Conservation (phyloP, 2,888 invertebrate species). For the Brachyptera risi region DNA sequence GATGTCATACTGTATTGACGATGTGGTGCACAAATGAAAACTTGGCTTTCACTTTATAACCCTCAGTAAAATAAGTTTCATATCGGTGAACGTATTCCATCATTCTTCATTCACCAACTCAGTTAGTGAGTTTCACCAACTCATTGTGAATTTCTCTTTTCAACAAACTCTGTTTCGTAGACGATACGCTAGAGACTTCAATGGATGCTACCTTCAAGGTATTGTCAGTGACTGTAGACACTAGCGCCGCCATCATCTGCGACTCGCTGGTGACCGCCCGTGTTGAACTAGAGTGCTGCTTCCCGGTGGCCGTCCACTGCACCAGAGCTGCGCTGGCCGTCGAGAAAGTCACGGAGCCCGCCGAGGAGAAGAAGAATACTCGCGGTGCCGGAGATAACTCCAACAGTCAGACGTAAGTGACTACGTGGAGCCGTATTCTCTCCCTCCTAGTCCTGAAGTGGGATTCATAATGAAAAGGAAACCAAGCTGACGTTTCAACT, state of each 20-base stretch:
- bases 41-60: too few relatives aligned
- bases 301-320: slow-evolving; percentile 63
- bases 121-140: neutral
- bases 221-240: slow-evolving; percentile 52
- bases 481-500: too few relatives aligned
- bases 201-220: slow-evolving; percentile 55
- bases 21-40: too few relatives aligned
- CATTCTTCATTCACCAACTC: too few relatives aligned
- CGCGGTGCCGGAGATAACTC: too few relatives aligned
- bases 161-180: slow-evolving; percentile 23
- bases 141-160: neutral
- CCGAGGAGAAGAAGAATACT: neutral
- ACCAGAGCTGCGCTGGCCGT: slow-evolving; percentile 60
- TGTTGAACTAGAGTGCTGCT: slow-evolving; percentile 53
- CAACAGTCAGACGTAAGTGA: too few relatives aligned
- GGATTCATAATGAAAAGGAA: too few relatives aligned
- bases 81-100: too few relatives aligned
- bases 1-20: too few relatives aligned
- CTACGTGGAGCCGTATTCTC: too few relatives aligned
- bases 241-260: slow-evolving; percentile 51
- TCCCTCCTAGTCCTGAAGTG: too few relatives aligned
- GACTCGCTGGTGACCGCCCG: slow-evolving; percentile 55
- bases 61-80: too few relatives aligned
- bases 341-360: slow-evolving; percentile 49
- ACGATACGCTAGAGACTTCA: slow-evolving; percentile 48